Evolutionary conservation across 2,113 vertebrate genomes (phyloP).

Genomic region (Garra rufa): DNA sequence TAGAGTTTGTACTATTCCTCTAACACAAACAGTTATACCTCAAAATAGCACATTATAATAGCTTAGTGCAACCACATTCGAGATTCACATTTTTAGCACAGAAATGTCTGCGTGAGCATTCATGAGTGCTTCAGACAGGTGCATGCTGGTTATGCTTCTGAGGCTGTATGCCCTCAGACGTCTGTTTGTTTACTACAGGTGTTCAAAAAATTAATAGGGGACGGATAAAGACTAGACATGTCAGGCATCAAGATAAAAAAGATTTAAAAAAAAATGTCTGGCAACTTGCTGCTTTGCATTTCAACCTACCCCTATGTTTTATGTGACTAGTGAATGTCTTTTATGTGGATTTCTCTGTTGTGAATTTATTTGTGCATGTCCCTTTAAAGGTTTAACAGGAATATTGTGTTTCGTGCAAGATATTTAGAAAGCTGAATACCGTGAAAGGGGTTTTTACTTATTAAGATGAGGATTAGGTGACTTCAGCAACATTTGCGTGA

Average conservation of each 20-base stretch:
- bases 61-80: not conserved
- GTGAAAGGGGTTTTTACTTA: not conserved
- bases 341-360: not conserved
- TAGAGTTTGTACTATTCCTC: not conserved
- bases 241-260: too few relatives aligned
- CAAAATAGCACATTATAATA: not conserved
- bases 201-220: not conserved
- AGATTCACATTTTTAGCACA: not conserved
- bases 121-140: conserved; percentile 1
- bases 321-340: not conserved
- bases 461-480: conserved; percentile 5
- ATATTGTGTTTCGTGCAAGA: not conserved
- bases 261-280: not conserved
- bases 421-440: not conserved
- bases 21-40: not conserved
- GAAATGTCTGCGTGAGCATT: not conserved
- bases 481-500: conserved; percentile 37
- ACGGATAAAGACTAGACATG: not conserved
- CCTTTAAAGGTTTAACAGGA: not conserved
- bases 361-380: not conserved
- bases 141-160: conserved; percentile 7
- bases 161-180: conserved; percentile 51
- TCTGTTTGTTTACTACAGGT: conserved; percentile 35
- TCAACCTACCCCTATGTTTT: too few relatives aligned
- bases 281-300: not conserved